Evolutionary conservation across 1,140 invertebrate genomes (phyloP), one percentile per base, ranked within the genome.

Genomic region (Centruroides sculpturatus): DNA sequence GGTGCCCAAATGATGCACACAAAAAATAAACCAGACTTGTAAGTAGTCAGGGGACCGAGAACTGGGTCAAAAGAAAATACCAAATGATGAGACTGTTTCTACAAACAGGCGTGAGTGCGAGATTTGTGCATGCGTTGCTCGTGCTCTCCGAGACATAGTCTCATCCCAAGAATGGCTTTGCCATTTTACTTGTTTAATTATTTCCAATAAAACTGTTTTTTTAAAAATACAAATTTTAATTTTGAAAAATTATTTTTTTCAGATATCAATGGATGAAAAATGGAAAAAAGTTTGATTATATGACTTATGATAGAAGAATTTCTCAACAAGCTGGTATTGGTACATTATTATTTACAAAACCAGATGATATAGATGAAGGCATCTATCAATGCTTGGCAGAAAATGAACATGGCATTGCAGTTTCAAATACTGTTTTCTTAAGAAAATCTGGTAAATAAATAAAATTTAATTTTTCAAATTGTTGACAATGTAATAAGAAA

Each of bases 261-360:
- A 95, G 91, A 65, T 98, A 97, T 76, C 78, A 80, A 68, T 98
- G 95, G 95, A 85, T 89, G 57, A 98, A 98, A 75, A 96, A 98
- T 78, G 92, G 92, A 56, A 89, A 92, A 66, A 78, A 84, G 11
- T 98, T 82, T 67, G 82, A 90, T 66, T 92, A 87, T 80, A 83
- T 88, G 70, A 83, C 87, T 2, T 95, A 95, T 72, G 89, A 94
- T 70, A 86, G 93, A 66, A 83, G 94, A 65, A 95, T 98, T 71
- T 86, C 86, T 3, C 89, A 93, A 71, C 90, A 95, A 67, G 85
- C 89, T 0, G 89, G 91, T 3, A 78, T 89, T 65, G 93, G 93
- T 59, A 95, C 92, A 0, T 76, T 98, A 10, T 86, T 95, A 5
- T 87, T 97, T 59, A 85, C 87, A 48, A 81, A 81, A 64, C 92